phyloP scores from a whole-genome alignment of 2,888 invertebrate genomes.

The Volucella inanis region DNA sequence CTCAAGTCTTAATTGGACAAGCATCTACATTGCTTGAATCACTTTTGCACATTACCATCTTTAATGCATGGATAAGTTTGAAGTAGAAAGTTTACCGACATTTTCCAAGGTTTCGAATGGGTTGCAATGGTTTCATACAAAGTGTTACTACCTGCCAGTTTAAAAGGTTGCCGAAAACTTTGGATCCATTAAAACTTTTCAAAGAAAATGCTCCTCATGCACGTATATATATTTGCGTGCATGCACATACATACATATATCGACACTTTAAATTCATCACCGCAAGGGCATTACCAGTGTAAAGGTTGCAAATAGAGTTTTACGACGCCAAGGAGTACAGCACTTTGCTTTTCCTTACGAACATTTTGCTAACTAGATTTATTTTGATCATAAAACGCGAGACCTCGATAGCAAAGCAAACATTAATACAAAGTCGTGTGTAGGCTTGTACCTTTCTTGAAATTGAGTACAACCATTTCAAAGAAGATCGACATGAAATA shows the following conservation, averaged over 20 bases:
- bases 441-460: no score
- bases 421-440: no score
- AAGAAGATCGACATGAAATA: no score
- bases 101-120: neutral
- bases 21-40: neutral
- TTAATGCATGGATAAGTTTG: slow-evolving; percentile 30
- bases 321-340: slow-evolving; percentile 14
- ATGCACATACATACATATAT: neutral
- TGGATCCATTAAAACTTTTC: slow-evolving; percentile 55
- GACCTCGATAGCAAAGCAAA: neutral
- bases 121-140: neutral
- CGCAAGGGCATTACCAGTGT: slow-evolving; percentile 19
- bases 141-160: neutral
- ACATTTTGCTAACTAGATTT: slow-evolving; percentile 72
- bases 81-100: neutral
- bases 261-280: slow-evolving; percentile 33
- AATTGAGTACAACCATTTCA: no score
- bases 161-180: slow-evolving; percentile 41
- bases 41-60: slow-evolving; percentile 25
- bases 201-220: neutral
- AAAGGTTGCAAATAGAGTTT: slow-evolving; percentile 31
- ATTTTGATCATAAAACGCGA: slow-evolving; percentile 64
- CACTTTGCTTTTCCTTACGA: slow-evolving; percentile 46
- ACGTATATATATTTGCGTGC: no score
- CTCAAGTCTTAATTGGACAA: slow-evolving; percentile 2